Conservation (phyloP, 2,888 invertebrate species). For the Koerneria pararmatus region DNA sequence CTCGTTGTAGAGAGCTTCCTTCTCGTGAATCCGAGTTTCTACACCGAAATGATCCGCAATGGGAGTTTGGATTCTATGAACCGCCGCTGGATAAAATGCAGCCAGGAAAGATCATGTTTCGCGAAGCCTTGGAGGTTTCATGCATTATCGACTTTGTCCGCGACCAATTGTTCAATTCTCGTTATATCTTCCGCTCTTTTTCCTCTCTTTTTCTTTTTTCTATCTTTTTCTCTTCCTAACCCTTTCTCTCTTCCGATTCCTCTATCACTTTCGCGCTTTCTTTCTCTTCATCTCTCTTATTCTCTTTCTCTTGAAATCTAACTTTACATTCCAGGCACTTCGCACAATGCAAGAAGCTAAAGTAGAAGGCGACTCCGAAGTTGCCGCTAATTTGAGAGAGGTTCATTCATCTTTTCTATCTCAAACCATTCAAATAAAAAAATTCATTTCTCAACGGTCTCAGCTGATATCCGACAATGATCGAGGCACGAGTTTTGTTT, state of each 20-base stretch:
- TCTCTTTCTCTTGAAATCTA: no score
- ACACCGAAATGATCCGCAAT: slow-evolving; percentile 45
- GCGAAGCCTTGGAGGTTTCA: slow-evolving; percentile 51
- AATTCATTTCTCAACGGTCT: no score
- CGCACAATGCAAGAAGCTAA: slow-evolving; percentile 10
- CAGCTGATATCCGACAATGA: no score
- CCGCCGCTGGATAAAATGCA: slow-evolving; percentile 48
- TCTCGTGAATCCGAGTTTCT: slow-evolving; percentile 43
- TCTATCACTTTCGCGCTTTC: no score
- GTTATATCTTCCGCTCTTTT: not conserved
- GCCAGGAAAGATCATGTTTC: slow-evolving; percentile 44
- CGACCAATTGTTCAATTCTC: not conserved
- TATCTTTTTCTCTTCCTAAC: no score
- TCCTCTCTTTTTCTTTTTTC: no score
- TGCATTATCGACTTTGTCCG: not conserved
- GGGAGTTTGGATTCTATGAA: slow-evolving; percentile 56
- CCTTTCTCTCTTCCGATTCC: no score
- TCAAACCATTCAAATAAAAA: no score
- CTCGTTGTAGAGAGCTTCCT: slow-evolving; percentile 41
- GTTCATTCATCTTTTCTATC: no score
- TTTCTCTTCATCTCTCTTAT: no score
- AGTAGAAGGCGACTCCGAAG: not conserved
- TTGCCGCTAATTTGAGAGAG: slow-evolving; percentile 15
- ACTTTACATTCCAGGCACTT: slow-evolving; percentile 8
- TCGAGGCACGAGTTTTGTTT: no score